Percentiles rank a stretch among this genome's conserved stretches.
These are phyloP conservation scores for Polydrusus pterygomalis DNA, from an alignment of 2,888 invertebrate species.

Conservation along the genomic window DNA sequence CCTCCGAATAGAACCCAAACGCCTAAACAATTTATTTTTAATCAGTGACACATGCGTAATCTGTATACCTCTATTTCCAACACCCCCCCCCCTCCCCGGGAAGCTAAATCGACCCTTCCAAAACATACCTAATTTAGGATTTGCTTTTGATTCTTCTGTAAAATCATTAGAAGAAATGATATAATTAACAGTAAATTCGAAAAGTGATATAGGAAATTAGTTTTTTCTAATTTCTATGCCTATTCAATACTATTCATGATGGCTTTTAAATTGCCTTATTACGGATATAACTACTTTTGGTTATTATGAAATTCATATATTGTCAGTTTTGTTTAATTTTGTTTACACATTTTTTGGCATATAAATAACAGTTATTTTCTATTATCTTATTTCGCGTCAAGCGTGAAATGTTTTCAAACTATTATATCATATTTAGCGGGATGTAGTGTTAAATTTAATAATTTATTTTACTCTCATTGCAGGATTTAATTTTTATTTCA, in stretches of 20 bases:
- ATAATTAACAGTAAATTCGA: too few species aligned
- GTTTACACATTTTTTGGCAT: conserved; percentile 4
- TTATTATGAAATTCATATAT: conserved; percentile 18
- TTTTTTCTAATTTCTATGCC: not conserved
- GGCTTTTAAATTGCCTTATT: conserved; percentile 5
- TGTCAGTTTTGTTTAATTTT: conserved; percentile 22
- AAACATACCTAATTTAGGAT: too few species aligned
- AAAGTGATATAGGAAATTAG: too few species aligned
- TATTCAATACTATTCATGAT: not conserved
- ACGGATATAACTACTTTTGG: conserved; percentile 21
- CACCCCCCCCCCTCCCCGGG: too few species aligned
- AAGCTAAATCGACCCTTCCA: too few species aligned
- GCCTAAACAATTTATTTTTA: too few species aligned
- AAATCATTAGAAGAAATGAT: too few species aligned
- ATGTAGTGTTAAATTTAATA: conserved; percentile 18
- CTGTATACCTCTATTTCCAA: too few species aligned
- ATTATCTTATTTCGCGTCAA: conserved; percentile 13
- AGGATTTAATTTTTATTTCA: conserved; percentile 18
- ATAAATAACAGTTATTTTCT: conserved; percentile 24
- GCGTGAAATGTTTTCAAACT: conserved; percentile 20
- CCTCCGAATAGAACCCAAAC: too few species aligned
- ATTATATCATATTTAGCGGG: conserved; percentile 21
- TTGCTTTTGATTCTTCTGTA: too few species aligned
- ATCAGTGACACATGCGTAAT: too few species aligned
- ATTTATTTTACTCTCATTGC: conserved; percentile 11